phyloP scores from a whole-genome alignment of 2,888 invertebrate species.

The Phortica magna region DNA sequence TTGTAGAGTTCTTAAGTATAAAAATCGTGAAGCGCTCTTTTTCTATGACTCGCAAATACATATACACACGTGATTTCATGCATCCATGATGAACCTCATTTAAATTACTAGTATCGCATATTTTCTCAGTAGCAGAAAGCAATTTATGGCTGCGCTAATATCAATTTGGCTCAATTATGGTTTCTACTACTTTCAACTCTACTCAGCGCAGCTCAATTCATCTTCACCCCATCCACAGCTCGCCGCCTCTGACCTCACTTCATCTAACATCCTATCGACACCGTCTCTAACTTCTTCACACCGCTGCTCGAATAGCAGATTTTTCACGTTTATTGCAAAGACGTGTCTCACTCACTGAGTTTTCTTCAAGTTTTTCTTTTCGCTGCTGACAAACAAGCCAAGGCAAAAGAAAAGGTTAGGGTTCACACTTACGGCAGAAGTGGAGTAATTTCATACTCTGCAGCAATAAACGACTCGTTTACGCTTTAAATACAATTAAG shows the following conservation, averaged over 20 bases:
- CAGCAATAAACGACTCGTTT: slow-evolving; percentile 59
- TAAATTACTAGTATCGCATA: not conserved
- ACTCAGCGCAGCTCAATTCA: slow-evolving; percentile 1
- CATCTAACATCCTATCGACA: not conserved
- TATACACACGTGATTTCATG: not conserved
- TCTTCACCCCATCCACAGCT: not conserved
- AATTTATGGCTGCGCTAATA: slow-evolving; percentile 21
- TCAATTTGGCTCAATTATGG: slow-evolving; percentile 29
- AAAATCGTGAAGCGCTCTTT: too few relatives aligned
- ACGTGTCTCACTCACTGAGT: not conserved
- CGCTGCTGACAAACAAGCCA: not conserved
- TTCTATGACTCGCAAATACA: not conserved
- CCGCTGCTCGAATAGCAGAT: not conserved
- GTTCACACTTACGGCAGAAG: not conserved
- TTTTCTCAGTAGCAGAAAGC: not conserved
- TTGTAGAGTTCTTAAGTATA: too few relatives aligned
- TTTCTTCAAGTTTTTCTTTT: not conserved
- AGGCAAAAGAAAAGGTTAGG: not conserved
- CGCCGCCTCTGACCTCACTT: not conserved
- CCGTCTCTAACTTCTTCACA: not conserved
- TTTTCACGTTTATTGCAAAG: slow-evolving; percentile 20
- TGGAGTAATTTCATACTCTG: not conserved
- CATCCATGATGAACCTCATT: too few relatives aligned
- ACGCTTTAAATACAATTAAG: slow-evolving; percentile 47
- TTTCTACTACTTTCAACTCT: slow-evolving; percentile 5